Evolutionary conservation across 2,888 invertebrate genomes (phyloP), one percentile per base, ranked within the genome.

Genomic region (Hanleya hanleyi): DNA sequence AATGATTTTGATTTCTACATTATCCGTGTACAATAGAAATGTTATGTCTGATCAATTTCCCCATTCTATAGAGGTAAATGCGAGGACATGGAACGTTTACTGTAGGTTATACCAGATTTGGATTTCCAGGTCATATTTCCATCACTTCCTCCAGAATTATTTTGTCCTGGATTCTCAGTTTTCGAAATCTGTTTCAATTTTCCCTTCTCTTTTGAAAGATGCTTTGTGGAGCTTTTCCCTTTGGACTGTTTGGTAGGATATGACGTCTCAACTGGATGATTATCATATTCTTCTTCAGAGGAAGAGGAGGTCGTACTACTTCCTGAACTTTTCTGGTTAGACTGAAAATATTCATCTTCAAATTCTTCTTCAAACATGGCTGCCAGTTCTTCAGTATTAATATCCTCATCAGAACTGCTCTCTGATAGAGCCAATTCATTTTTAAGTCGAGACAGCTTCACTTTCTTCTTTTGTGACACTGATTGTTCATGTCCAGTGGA

Each of bases 351-450:
- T 4, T 47, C 47, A 4, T 47, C 47, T 22, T 47, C 47, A 47
- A 47, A 47, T 7, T 47, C 47, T n/a, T 47, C 47, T 1, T 47
- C 47, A 4, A 47, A 47, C 47, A 47, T 47, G 7, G 47, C 47
- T 7, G 47, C 47, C 47, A 12, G 9, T 41, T 66, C 61, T 1
- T 66, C 69, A 9, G 18, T 51, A 47, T 47, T 37, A 64, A 64
- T 50, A 15, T 57, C 67, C 37, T 62, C 73, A 68, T 75, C 74
- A 36, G 81, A 81, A 47, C 81, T 82, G 64, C 80, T 82, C 62
- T 81, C 83, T 12, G 84, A 84, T 47, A 84, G 74, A 50, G 77
- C 69, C 1, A 82, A 74, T 64, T 79, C 79, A 18, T 76, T 73
- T 26, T 72, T 51, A 41, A 41, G 9, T 12, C 9, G 18, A 18